Base-by-base conservation (phyloP, 2,888 invertebrate species). In the Bombyx huttoni region DNA sequence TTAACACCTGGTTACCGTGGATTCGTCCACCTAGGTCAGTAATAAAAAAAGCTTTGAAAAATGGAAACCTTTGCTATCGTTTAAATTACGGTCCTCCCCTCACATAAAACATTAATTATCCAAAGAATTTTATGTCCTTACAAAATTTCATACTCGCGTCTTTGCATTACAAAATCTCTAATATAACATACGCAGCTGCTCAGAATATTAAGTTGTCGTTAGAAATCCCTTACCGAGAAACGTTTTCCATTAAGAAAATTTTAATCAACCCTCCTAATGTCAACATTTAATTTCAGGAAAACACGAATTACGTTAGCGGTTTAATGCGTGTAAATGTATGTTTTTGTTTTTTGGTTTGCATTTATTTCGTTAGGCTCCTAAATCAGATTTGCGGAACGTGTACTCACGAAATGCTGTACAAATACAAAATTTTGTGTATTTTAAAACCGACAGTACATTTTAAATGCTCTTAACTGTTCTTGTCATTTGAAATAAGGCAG, bases 211-310 rank as follows among this genome's bases (percentile, higher is more conserved):
- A 40, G 40, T 40, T 40, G 40, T 40, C 40, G 40, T 40, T 40
- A 40, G 40, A 12, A 40, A 40, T 40, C 40, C 12, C 40, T 40
- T 40, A 5, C 40, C 40, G 40, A 40, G 40, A 40, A 40, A 40
- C 40, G 47, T 46, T 50, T 47, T 13, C 46, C 50, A 50, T 50
- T 50, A 50, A 5, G 47, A 33, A 50, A 50, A 50, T 50, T 46
- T 50, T 50, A 50, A 50, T 51, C 34, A 51, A 47, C 34, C 50
- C 49, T 54, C 52, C 52, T 55, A 53, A 51, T 64, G 65, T 66
- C 59, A 61, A 60, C 60, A 58, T 64, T 64, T 61, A 62, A 65
- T 65, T 63, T 57, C 61, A 62, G 56, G 59, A 60, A 54, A 59
- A 52, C 57, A 58, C 55, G 59, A 62, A 65, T 64, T 60, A 62